Evolutionary conservation across 2,888 invertebrate genomes (phyloP).

Genomic region (Steinernema hermaphroditum): DNA sequence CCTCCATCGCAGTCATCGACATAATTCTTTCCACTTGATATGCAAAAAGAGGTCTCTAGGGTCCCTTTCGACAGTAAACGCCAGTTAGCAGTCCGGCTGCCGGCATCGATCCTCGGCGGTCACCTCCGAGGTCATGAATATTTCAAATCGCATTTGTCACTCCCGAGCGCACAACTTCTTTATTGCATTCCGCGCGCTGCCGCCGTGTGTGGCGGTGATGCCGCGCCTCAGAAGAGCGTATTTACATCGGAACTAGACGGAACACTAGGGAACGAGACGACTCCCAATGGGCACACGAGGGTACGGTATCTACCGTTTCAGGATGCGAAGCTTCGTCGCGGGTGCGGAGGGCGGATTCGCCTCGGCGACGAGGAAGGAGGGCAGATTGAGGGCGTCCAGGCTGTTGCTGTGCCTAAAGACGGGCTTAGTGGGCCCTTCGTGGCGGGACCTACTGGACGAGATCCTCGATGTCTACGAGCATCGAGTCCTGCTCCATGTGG

Average conservation of each 20-base stretch:
- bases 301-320: conserved; percentile 23
- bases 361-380: conserved; percentile 29
- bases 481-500: conserved; percentile 96
- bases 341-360: background rate
- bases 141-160: conserved; percentile 25
- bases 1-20: too few species aligned
- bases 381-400: conserved; percentile 33
- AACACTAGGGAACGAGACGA: background rate
- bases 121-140: conserved; percentile 13
- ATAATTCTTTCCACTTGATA: too few species aligned
- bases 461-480: conserved; percentile 95
- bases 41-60: too few species aligned
- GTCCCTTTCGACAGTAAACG: too few species aligned
- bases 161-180: conserved; percentile 14
- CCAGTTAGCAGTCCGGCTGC: too few species aligned
- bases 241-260: conserved; percentile 13
- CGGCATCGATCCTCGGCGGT: too few species aligned
- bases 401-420: conserved; percentile 29
- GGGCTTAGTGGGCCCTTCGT: background rate
- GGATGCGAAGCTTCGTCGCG: background rate
- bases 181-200: too few species aligned
- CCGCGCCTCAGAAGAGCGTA: conserved; percentile 1
- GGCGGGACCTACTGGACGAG: conserved; percentile 72
- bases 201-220: too few species aligned
- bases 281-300: conserved; percentile 8